Base-by-base conservation (phyloP, 2,113 vertebrate genomes). In the Sula dactylatra region DNA sequence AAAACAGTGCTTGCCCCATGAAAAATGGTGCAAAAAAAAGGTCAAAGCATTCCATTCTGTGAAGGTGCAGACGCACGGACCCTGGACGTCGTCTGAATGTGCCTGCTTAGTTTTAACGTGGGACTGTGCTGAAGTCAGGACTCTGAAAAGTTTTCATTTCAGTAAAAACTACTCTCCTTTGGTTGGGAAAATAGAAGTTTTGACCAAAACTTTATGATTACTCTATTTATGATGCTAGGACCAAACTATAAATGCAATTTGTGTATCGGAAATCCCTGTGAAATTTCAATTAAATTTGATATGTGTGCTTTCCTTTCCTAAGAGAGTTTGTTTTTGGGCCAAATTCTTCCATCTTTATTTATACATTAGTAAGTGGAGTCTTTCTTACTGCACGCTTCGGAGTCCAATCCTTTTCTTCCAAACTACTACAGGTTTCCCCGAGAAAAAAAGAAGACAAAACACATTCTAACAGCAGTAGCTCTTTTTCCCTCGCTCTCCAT, bases 211-310 rank as follows among this genome's bases (percentile, higher is more conserved):
- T 71, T 81, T 52, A 45, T 73, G 38, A 56, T 82, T 69, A 45
- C n/a, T 64, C 6, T 61, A 24, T 82, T 96, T 84, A 61, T 65
- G 40, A 54, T 22, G 16, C 17, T 38, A 42, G 27, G 54, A 72
- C 34, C n/a, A 80, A 95, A 87, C 62, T 70, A 72, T 36, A 87
- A 58, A 74, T 79, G 29, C 12, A 65, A 69, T 67, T 82, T 94
- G 40, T 40, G 17, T 47, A 79, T 62, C 3, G 5, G 73, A 91
- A 95, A 85, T 84, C 65, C 56, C 32, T 21, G 79, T 87, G 73
- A 92, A 79, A 94, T 82, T 71, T 86, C 91, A 92, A 69, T 86
- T 91, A 56, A 64, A 38, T 87, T 89, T 92, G 40, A 94, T 72
- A 42, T 34, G 54, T 58, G 24, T 87, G 40, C 50, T 82, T 92